Percentiles rank a stretch among this genome's conserved stretches.
phyloP scores from a whole-genome alignment of 2,797 vertebrate species.

The Pseudomugil tenellus region DNA sequence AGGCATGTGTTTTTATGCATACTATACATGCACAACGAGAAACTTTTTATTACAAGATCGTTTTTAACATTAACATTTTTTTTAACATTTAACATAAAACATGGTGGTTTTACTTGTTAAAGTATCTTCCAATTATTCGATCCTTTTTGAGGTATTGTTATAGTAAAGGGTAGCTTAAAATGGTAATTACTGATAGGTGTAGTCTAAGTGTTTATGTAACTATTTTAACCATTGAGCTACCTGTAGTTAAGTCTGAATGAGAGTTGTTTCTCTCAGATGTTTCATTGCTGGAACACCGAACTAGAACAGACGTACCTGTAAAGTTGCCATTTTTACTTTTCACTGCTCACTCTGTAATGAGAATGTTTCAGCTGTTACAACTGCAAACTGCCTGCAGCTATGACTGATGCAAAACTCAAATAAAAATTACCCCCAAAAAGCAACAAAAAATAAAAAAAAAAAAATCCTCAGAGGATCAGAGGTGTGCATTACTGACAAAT shows the following conservation, averaged over 20 bases:
- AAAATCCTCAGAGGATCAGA: conserved; percentile 60
- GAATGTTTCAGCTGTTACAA: conserved; percentile 17
- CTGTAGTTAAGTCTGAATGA: background rate
- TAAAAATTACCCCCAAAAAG: conserved; percentile 37
- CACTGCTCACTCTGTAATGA: background rate
- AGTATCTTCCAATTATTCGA: background rate
- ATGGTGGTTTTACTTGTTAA: too few relatives aligned
- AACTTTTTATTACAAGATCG: background rate
- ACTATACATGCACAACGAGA: background rate
- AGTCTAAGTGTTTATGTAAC: background rate
- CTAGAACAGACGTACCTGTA: conserved; percentile 10
- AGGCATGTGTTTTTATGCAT: conserved; percentile 20
- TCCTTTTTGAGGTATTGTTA: background rate
- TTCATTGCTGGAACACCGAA: conserved; percentile 4
- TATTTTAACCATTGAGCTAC: background rate
- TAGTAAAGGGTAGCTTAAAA: background rate
- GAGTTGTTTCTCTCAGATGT: conserved; percentile 9
- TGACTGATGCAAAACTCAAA: conserved; percentile 33
- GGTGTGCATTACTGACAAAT: conserved; percentile 63
- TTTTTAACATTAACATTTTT: too few relatives aligned
- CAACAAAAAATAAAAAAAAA: conserved; percentile 25
- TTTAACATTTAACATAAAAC: background rate
- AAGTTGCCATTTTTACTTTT: conserved; percentile 23
- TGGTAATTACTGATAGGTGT: background rate
- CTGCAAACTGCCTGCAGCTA: conserved; percentile 10